Conservation (phyloP, 2,797 vertebrate species). For the Girardinus metallicus region DNA sequence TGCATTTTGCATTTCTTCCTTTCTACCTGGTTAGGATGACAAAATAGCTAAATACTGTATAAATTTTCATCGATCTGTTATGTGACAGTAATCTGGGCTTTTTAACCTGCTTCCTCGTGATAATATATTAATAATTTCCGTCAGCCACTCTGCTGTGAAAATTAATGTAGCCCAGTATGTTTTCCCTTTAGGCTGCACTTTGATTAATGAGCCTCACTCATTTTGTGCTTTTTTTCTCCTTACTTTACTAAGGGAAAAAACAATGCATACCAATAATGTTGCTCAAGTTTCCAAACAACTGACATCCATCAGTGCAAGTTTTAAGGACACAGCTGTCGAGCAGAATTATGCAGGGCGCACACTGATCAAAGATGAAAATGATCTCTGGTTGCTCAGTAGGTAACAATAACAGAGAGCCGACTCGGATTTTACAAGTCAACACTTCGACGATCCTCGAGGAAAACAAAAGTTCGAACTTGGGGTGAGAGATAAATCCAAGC, state of each 20-base stretch:
- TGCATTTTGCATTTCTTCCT: constrained; percentile 26
- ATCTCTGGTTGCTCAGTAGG: constrained; percentile 29
- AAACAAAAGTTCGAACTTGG: constrained; percentile 69
- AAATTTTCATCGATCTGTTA: constrained; percentile 63
- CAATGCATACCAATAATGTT: constrained; percentile 57
- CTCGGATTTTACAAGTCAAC: constrained; percentile 58
- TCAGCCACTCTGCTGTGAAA: constrained; percentile 71
- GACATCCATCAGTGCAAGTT: constrained; percentile 47
- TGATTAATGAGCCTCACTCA: constrained; percentile 75
- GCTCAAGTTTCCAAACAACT: constrained; percentile 52
- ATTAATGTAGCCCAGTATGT: constrained; percentile 73
- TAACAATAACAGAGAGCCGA: constrained; percentile 39
- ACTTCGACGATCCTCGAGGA: constrained; percentile 53
- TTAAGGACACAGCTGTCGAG: not conserved
- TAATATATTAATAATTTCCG: constrained; percentile 76
- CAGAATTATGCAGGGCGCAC: not conserved
- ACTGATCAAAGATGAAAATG: not conserved
- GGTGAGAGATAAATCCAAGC: constrained; percentile 70
- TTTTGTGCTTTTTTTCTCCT: constrained; percentile 19
- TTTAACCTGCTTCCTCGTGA: constrained; percentile 72
- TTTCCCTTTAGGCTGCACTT: constrained; percentile 72
- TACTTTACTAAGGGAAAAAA: constrained; percentile 14
- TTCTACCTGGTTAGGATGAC: constrained; percentile 19
- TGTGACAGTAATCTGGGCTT: constrained; percentile 75
- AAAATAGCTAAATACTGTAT: constrained; percentile 57